Percentiles rank a stretch among this genome's conserved stretches.
These are phyloP conservation scores for Columba janthina DNA, from an alignment of 2,113 vertebrate species.

Conservation along the genomic window DNA sequence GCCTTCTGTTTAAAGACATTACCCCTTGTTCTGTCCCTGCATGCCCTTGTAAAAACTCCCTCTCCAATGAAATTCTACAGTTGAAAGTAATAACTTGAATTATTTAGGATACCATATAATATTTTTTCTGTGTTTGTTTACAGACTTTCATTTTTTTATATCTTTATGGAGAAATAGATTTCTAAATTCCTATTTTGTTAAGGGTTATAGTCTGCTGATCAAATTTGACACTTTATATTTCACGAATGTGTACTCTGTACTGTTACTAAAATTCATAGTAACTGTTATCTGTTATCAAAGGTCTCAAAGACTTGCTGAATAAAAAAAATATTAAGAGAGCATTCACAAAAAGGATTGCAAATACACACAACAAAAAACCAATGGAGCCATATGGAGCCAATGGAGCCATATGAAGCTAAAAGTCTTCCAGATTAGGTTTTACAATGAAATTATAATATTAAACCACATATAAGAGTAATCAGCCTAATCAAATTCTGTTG, in stretches of 20 bases:
- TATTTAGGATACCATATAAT: background rate
- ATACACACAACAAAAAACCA: background rate
- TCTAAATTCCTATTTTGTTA: background rate
- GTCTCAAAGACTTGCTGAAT: background rate
- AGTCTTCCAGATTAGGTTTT: background rate
- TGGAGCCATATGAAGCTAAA: background rate
- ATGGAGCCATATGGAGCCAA: background rate
- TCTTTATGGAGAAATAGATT: background rate
- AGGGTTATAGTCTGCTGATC: background rate
- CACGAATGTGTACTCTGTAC: background rate
- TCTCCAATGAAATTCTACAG: background rate
- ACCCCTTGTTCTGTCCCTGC: no score
- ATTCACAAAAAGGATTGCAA: background rate
- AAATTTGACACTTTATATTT: background rate
- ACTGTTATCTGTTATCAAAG: background rate
- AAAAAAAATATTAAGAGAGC: background rate
- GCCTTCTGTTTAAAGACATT: no score
- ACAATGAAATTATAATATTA: slow-evolving; percentile 4
- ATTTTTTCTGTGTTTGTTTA: background rate
- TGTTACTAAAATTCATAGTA: background rate
- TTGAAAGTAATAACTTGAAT: background rate
- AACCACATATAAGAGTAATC: slow-evolving; percentile 17
- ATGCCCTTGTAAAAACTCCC: no score
- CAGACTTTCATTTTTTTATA: background rate
- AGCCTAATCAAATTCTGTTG: slow-evolving; percentile 4